These are phyloP conservation scores for Urocyon cinereoargenteus DNA, from an alignment of 2,797 vertebrate species.

Conservation along the genomic window DNA sequence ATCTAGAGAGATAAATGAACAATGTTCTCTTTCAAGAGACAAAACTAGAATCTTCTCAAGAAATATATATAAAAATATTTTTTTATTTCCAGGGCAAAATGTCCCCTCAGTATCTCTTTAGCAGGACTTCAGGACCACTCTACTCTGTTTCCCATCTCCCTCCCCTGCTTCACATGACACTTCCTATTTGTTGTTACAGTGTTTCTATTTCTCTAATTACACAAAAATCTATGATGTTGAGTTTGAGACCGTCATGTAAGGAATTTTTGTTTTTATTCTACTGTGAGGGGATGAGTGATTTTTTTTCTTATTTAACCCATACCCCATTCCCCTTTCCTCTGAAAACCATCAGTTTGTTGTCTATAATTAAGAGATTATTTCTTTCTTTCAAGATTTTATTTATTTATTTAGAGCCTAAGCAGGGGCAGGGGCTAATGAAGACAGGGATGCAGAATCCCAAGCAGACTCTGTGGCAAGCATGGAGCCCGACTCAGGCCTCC, in stretches of 20 bases:
- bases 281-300: neutral
- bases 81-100: neutral
- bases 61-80: neutral
- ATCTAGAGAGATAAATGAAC: neutral
- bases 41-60: neutral
- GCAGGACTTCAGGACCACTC: neutral
- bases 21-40: too few species aligned
- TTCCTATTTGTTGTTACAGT: neutral
- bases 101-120: neutral
- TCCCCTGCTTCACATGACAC: neutral
- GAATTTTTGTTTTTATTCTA: neutral
- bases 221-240: neutral
- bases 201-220: neutral
- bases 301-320: neutral
- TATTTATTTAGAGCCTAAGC: neutral
- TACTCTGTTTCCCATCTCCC: neutral
- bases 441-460: neutral
- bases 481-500: neutral
- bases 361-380: neutral
- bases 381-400: neutral
- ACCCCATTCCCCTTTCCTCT: neutral
- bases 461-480: neutral
- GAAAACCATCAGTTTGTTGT: neutral
- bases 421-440: too few species aligned
- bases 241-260: neutral